Conservation (phyloP, 2,888 invertebrate species). For the Corythucha ciliata region DNA sequence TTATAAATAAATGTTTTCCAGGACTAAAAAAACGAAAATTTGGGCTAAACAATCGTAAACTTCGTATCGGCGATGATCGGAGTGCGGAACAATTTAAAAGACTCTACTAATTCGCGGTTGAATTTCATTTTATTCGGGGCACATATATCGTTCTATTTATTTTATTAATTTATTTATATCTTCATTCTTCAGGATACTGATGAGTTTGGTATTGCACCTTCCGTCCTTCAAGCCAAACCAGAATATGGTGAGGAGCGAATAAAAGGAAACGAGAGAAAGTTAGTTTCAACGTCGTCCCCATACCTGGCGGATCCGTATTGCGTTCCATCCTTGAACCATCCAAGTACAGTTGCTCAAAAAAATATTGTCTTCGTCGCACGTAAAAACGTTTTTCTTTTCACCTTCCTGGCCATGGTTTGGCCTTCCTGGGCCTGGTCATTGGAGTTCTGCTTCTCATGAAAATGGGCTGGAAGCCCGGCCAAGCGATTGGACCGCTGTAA, state of each 20-base stretch:
- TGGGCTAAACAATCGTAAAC: too few relatives aligned
- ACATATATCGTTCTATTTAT: too few relatives aligned
- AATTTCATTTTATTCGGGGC: too few relatives aligned
- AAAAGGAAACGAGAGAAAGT: slow-evolving; percentile 34
- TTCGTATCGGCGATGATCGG: too few relatives aligned
- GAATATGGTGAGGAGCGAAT: slow-evolving; percentile 52
- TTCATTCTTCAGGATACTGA: slow-evolving; percentile 50
- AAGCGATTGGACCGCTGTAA: slow-evolving; percentile 64
- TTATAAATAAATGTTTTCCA: too few relatives aligned
- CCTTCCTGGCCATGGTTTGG: slow-evolving; percentile 85
- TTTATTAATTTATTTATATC: too few relatives aligned
- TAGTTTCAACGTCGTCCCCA: slow-evolving; percentile 40
- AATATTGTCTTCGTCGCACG: too few relatives aligned
- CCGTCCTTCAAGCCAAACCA: slow-evolving; percentile 65
- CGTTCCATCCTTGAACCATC: slow-evolving; percentile 48
- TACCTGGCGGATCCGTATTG: slow-evolving; percentile 53
- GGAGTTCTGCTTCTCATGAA: slow-evolving; percentile 74
- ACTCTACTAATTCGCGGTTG: too few relatives aligned
- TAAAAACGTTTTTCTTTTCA: too few relatives aligned
- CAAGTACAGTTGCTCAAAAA: slow-evolving; percentile 44
- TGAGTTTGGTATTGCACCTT: slow-evolving; percentile 81
- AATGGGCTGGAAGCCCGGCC: slow-evolving; percentile 89
- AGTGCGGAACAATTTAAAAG: too few relatives aligned
- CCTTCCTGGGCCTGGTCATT: too few relatives aligned
- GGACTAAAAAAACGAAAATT: too few relatives aligned